A percentile compares a stretch with the other conserved stretches of the same genome.
phyloP scores from a whole-genome alignment of 2,113 vertebrate genomes.

The Rhizomys pruinosus region DNA sequence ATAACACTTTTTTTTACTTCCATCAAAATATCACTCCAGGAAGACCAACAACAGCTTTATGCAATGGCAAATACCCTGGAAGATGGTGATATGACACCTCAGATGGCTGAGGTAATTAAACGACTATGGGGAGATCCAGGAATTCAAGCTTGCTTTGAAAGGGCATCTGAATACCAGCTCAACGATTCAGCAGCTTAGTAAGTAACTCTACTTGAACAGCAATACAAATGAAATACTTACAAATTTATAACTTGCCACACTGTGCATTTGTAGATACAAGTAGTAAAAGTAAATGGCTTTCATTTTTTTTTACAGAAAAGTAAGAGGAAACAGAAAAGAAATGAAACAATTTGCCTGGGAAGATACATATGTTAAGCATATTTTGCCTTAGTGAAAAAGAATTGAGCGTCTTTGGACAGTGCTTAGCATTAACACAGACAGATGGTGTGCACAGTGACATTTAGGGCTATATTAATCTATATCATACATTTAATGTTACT shows the following conservation, averaged over 20 bases:
- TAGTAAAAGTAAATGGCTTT: background rate
- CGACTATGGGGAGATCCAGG: slow-evolving; percentile 82
- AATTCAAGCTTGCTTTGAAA: slow-evolving; percentile 83
- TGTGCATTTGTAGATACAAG: background rate
- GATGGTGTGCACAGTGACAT: background rate
- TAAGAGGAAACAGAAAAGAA: background rate
- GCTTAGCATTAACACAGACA: background rate
- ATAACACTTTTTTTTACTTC: slow-evolving; percentile 4
- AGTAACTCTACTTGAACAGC: slow-evolving; percentile 62
- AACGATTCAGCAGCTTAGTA: slow-evolving; percentile 88
- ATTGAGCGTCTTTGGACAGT: background rate
- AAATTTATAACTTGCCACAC: background rate
- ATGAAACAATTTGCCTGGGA: background rate
- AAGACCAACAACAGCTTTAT: slow-evolving; percentile 83
- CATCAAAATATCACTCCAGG: slow-evolving; percentile 77
- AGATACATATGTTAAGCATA: background rate
- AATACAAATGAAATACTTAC: background rate
- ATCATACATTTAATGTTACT: background rate
- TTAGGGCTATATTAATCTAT: background rate
- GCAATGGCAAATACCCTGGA: slow-evolving; percentile 74
- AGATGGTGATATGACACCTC: slow-evolving; percentile 80
- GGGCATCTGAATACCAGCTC: slow-evolving; percentile 86
- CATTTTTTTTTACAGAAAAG: background rate
- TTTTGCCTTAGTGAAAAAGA: background rate
- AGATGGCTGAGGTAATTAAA: slow-evolving; percentile 81